Conservation (phyloP, 2,888 invertebrate genomes). For the Diadegma fenestrale region DNA sequence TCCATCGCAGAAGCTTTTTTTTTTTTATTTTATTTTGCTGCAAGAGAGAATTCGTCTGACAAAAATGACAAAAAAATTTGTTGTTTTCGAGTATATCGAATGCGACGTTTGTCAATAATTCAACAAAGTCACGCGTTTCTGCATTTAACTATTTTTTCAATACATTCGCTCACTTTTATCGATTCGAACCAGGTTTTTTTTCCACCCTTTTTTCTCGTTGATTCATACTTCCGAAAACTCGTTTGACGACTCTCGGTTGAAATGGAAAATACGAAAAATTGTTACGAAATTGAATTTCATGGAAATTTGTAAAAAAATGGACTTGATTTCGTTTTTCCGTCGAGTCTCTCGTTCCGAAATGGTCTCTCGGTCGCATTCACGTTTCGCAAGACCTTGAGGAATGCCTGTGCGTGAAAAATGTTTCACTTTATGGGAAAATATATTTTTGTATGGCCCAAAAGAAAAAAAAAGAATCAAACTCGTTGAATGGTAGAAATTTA, state of each 20-base stretch:
- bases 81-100: not conserved
- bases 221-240: not conserved
- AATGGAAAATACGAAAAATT: not conserved
- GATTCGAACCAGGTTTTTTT: not conserved
- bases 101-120: slow-evolving; percentile 15
- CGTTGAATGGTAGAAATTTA: not conserved
- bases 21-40: slow-evolving; percentile 22
- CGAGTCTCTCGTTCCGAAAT: not conserved
- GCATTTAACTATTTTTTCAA: not conserved
- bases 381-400: not conserved
- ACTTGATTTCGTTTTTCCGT: not conserved
- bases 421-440: not conserved
- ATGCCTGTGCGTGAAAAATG: not conserved
- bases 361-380: not conserved
- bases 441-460: slow-evolving; percentile 25
- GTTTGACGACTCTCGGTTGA: not conserved
- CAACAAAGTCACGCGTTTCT: not conserved
- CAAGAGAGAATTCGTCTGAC: not conserved
- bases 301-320: not conserved
- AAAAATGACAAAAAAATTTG: not conserved
- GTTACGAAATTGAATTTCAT: not conserved
- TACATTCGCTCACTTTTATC: not conserved
- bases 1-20: not conserved
- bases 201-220: not conserved
- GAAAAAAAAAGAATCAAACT: not conserved